Base-by-base conservation (phyloP, 2,113 vertebrate species). In the Grammomys surdaster region DNA sequence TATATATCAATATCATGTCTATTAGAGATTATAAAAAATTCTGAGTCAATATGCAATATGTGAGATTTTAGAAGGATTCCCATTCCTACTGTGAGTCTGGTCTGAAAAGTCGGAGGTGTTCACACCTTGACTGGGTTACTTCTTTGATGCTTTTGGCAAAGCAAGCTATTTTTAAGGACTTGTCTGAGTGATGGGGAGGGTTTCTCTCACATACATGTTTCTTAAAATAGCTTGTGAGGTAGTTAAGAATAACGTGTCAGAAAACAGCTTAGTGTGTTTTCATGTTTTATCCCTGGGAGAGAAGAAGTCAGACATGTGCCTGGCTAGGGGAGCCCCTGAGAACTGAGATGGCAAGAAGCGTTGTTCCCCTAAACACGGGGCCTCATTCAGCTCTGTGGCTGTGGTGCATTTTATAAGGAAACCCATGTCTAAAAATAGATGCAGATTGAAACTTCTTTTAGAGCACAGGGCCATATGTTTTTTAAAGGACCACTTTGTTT, bases 401-500 rank as follows among this genome's bases (percentile, higher is more conserved):
- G 91, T n/a, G 91, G 80, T 85, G 24, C 70, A 33, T 97, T 98
- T 95, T 96, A 91, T 85, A 90, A 82, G 95, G 88, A 98, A 96
- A 95, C 63, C 77, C 85, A 46, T 78, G 70, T 97, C 90, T 97
- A 97, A 97, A 98, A 97, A 97, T 97, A 97, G 96, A 91, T 63
- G 72, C 65, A 94, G 95, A 97, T 93, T 98, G 90, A 96, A 88
- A 92, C 93, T 93, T 95, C 90, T 93, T 84, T 95, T 43, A 88
- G 51, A 95, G 93, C 46, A 67, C 72, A 90, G 94, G 84, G 69
- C 96, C 96, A 91, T 98, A 97, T 96, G 96, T 89, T 43, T 96
- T 93, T 95, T 96, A 96, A 98, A 98, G 95, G 95, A 51, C 89
- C 92, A 96, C 92, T 97, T 97, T 97, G 96, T 97, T 97, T 98